Evolutionary conservation across 2,888 invertebrate genomes (phyloP), one percentile per base, ranked within the genome.

Genomic region (Cryptus viduatorius): DNA sequence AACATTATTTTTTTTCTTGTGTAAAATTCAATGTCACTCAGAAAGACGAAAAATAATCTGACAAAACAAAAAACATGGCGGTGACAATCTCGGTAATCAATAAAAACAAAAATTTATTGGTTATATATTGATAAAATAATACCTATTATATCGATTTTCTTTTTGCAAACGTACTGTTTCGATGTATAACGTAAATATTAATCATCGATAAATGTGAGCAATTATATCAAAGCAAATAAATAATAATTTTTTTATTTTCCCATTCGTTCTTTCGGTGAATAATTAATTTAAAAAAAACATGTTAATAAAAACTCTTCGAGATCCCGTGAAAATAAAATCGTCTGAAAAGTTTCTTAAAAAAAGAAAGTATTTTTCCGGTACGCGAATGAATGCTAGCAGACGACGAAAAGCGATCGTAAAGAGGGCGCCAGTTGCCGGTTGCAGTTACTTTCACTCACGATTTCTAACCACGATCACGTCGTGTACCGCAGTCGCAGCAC

Each of bases 1-100:
- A 88, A 76, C 86, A 88, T 89, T 77, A 16, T 42, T 31, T 16
- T 19, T 24, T 48, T 14, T 8, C n/a, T 71, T 37, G 0, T 3
- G 14, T 24, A 1, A 37, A 50, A 16, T 71, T 5, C 4, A 50
- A 53, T n/a, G 16, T 42, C 24, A 24, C 56, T 37, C 37, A 1
- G 12, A 50, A 71, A 16, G 8, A 31, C 12, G 42, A 61, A 14
- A 46, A 59, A 59, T 59, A 59, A 19, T 44, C 12, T 10, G 31
- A 46, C 29, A 46, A 53, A 53, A 42, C 29, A 29, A 19, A 29
- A 24, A 59, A 29, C 4, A 29, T 59, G 12, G 29, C 24, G 1
- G 56, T 10, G 56, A 10, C 37, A 56, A 73, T 8, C 31, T 10
- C n/a, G 4, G 14, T 4, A 31, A 48, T 31, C 71, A 3, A 29